Percentiles rank a stretch among this genome's conserved stretches.
Conservation (phyloP, 2,113 vertebrate genomes). For the Bostrychus sinensis region DNA sequence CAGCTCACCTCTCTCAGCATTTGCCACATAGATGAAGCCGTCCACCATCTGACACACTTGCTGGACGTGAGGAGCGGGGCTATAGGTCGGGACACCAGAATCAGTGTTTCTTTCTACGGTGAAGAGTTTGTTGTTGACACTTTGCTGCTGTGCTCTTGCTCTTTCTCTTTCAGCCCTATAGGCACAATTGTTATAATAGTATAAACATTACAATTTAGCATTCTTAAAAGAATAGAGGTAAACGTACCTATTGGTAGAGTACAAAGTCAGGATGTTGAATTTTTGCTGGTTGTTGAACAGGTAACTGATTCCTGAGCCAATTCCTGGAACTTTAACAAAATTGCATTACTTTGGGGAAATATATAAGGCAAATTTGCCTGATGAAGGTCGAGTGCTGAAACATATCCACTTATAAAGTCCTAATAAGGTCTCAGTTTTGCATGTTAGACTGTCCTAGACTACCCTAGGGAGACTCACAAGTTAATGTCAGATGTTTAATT, state of each 20-base stretch:
- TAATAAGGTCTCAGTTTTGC: too few species aligned
- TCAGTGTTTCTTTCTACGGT: conserved; percentile 72
- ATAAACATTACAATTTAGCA: neutral
- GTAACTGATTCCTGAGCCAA: conserved; percentile 75
- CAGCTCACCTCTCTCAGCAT: conserved; percentile 88
- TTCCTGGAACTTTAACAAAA: conserved; percentile 37
- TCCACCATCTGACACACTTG: conserved; percentile 88
- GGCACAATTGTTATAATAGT: conserved; percentile 21
- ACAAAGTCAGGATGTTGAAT: conserved; percentile 75
- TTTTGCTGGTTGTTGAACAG: conserved; percentile 69
- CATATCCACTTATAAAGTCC: too few species aligned
- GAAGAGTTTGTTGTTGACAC: conserved; percentile 88
- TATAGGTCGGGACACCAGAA: conserved; percentile 69
- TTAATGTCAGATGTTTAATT: too few species aligned
- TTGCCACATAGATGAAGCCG: conserved; percentile 94
- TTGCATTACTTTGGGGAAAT: neutral
- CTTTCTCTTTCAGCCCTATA: conserved; percentile 87
- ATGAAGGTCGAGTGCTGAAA: too few species aligned
- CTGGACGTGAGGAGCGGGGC: conserved; percentile 86
- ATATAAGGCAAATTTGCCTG: too few species aligned
- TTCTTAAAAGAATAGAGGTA: neutral
- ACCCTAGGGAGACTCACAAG: too few species aligned
- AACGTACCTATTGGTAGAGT: conserved; percentile 69
- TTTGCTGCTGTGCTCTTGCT: conserved; percentile 83
- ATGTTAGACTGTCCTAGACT: too few species aligned